A percentile compares a stretch with the other conserved stretches of the same genome.
Conservation (phyloP, 1,140 invertebrate species). For the Mizuhopecten yessoensis region DNA sequence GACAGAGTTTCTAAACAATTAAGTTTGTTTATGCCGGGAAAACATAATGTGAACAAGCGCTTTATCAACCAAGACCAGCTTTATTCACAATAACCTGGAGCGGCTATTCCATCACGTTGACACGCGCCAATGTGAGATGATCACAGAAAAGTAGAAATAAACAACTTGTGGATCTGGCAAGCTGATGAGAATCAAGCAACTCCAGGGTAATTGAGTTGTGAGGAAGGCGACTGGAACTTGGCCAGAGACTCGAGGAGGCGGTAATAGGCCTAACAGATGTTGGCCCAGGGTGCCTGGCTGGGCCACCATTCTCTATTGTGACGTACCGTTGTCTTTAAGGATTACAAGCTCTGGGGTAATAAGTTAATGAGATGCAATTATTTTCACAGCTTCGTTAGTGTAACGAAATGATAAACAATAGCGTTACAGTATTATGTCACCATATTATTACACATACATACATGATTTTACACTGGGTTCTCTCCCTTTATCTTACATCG, state of each 20-base stretch:
- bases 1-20: background rate
- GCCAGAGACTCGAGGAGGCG: background rate
- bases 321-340: background rate
- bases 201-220: background rate
- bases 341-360: background rate
- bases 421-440: no score
- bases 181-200: background rate
- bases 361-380: background rate
- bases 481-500: no score
- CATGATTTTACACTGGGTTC: no score
- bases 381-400: background rate
- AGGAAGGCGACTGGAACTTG: background rate
- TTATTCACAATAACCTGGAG: background rate
- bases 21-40: background rate
- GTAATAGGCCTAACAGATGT: background rate
- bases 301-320: background rate
- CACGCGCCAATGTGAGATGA: background rate
- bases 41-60: background rate
- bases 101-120: background rate
- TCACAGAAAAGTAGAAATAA: background rate
- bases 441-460: no score
- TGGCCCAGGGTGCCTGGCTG: background rate
- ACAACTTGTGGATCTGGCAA: slow-evolving; percentile 24
- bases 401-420: background rate
- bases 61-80: background rate